These are phyloP conservation scores for Edolisoma coerulescens DNA, from an alignment of 2,113 vertebrate genomes.

Conservation along the genomic window DNA sequence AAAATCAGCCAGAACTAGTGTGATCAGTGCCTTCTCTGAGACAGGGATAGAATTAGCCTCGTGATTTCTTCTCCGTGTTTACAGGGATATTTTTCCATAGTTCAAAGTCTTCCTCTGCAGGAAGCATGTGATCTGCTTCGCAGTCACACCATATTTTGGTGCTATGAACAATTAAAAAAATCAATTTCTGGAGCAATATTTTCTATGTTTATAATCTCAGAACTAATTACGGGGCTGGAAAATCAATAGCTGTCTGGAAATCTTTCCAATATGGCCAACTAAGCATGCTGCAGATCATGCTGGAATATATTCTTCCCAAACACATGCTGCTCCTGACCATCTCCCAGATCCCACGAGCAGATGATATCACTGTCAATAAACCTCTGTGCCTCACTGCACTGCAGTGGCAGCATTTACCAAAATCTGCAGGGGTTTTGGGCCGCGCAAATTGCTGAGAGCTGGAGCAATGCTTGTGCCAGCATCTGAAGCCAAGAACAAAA, in stretches of 20 bases:
- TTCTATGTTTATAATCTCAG: slow-evolving; percentile 29
- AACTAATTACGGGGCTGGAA: slow-evolving; percentile 39
- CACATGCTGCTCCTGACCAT: neutral
- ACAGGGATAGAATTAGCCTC: neutral
- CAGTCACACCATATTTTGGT: neutral
- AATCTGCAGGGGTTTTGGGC: neutral
- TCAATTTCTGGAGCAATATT: slow-evolving; percentile 24
- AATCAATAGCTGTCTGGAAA: slow-evolving; percentile 39
- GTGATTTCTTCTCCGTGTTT: neutral
- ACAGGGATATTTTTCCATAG: neutral
- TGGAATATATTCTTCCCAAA: neutral
- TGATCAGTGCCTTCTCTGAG: neutral
- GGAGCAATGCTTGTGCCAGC: neutral
- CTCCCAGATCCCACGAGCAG: neutral
- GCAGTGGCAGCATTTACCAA: neutral
- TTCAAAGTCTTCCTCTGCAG: slow-evolving; percentile 19
- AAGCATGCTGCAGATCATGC: neutral
- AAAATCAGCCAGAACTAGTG: neutral
- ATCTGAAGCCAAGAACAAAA: neutral
- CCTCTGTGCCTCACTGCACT: neutral
- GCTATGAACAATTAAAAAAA: slow-evolving; percentile 18
- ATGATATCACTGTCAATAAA: neutral
- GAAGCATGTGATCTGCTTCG: neutral
- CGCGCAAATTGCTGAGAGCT: neutral
- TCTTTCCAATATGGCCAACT: neutral